Base-by-base conservation (phyloP, 2,797 vertebrate genomes). In the Oreochromis mossambicus region DNA sequence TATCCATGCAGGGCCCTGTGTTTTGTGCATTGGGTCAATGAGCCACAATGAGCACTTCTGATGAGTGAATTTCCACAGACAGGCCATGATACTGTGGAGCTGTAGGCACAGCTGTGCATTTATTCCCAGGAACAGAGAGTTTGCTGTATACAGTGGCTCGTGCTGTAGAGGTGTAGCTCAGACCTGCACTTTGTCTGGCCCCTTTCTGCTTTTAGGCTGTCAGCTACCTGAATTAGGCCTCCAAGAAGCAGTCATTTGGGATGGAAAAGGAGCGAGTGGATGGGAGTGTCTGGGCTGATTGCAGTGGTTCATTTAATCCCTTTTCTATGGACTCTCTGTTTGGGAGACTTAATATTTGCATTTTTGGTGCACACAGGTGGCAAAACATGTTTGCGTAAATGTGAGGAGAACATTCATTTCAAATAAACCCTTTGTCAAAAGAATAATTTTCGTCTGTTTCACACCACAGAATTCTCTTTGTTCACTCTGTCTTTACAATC, bases 301-400 rank as follows among this genome's bases (percentile, higher is more conserved):
- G 75, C 83, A 51, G 7, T 12, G 24, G 19, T 66, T 89, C 79
- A 90, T 90, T 90, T 80, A 75, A 46, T 52, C 55, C 34, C 34
- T 82, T 87, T 87, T 89, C 83, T 80, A 87, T 86, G 78, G 36
- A 78, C 2, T 58, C 78, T 77, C 84, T 89, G 55, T 92, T 77
- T 77, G 29, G 66, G 14, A 78, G n/a, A 34, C 14, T 11, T 41
- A 13, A 10, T 26, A 32, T 19, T 29, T 21, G 9, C 3, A 24
- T 38, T 48, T 5, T 21, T 7, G 34, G 52, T 19, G 43, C 46
- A 11, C 55, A 76, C 32, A 17, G 5, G 43, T 58, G 36, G 58
- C 58, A 75, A 84, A 50, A 80, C 76, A 83, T 54, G 68, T 70
- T 56, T 34, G 8, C 12, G 5, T 14, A 51, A 56, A 6, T 19